Evolutionary conservation across 2,113 vertebrate species (phyloP).

Genomic region (Erythrocebus patas): DNA sequence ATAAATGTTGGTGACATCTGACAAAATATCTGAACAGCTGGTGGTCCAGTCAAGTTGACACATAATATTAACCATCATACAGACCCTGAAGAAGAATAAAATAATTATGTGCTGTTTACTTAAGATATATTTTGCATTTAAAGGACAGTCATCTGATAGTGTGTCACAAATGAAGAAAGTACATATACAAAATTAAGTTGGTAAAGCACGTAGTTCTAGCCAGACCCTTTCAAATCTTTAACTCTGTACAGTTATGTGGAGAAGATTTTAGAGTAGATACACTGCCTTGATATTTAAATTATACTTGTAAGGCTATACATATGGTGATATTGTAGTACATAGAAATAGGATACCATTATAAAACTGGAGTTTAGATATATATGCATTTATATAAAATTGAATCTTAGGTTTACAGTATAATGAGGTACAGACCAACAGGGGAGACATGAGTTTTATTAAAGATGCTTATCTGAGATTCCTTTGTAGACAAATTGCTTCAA

Average conservation of each 20-base stretch:
- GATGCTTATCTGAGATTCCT: neutral
- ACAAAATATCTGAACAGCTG: neutral
- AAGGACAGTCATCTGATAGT: neutral
- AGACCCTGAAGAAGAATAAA: neutral
- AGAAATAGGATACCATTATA: neutral
- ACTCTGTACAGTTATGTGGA: neutral
- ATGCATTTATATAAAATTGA: neutral
- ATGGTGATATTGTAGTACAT: neutral
- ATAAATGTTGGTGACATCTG: neutral
- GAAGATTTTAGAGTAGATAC: neutral
- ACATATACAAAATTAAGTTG: neutral
- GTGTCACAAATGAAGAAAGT: neutral
- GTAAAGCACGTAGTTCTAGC: neutral
- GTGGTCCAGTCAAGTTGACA: neutral
- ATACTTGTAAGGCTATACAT: neutral
- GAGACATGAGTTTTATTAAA: constrained; percentile 39
- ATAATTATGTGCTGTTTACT: neutral
- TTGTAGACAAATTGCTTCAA: constrained; percentile 10
- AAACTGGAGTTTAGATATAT: neutral
- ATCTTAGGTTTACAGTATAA: neutral
- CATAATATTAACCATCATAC: neutral
- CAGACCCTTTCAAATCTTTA: neutral
- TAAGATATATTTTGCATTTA: neutral
- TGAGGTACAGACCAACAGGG: neutral
- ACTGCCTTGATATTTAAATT: neutral